phyloP scores from a whole-genome alignment of 1,140 invertebrate genomes.

The Platyscapa corneri region DNA sequence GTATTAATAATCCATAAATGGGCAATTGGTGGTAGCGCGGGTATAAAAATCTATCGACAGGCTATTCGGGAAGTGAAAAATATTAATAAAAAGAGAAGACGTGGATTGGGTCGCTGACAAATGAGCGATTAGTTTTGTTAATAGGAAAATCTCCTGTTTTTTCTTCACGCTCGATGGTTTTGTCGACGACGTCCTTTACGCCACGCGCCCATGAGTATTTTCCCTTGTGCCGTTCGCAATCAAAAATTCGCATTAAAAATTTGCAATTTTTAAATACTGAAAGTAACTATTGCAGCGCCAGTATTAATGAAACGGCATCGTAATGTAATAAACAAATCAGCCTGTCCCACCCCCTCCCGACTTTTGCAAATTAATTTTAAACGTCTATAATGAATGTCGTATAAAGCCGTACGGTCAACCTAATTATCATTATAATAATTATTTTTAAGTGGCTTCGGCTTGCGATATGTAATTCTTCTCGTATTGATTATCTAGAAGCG shows the following conservation, averaged over 20 bases:
- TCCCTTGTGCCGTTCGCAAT: background rate
- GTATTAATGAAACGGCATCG: no score
- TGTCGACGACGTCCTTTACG: conserved; percentile 48
- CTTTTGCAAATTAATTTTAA: background rate
- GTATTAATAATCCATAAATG: no score
- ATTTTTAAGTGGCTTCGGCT: background rate
- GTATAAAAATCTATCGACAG: no score
- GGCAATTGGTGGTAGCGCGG: no score
- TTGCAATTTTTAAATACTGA: no score
- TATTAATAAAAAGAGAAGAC: background rate
- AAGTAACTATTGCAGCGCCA: no score
- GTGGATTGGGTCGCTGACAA: background rate
- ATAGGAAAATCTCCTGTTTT: conserved; percentile 38
- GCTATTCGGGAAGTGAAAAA: no score
- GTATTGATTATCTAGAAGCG: background rate
- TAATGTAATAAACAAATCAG: no score
- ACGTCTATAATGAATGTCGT: background rate
- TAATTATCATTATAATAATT: background rate
- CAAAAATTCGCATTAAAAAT: background rate
- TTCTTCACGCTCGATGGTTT: conserved; percentile 48
- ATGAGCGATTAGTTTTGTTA: conserved; percentile 20
- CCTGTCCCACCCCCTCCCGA: no score
- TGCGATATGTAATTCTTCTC: background rate
- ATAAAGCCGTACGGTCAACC: background rate
- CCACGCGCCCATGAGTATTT: conserved; percentile 2